Evolutionary conservation across 1,140 invertebrate species (phyloP).

Genomic region (Aricia agestis): DNA sequence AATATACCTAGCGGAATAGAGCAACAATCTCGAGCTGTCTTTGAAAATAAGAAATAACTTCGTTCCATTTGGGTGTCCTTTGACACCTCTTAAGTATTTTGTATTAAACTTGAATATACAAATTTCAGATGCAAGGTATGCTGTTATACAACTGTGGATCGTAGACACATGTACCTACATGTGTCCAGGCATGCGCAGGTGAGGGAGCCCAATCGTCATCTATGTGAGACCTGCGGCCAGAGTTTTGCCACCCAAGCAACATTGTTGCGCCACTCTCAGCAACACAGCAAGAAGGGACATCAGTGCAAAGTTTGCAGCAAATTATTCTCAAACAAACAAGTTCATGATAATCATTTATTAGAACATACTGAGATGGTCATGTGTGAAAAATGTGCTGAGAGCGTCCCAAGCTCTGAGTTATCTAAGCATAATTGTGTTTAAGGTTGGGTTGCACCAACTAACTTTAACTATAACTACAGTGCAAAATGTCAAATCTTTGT

Average conservation of each 20-base stretch:
- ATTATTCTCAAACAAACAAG: conserved; percentile 31
- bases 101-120: conserved; percentile 1
- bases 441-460: too few species aligned
- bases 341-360: conserved; percentile 42
- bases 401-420: conserved; percentile 42
- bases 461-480: too few species aligned
- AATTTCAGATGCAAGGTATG: conserved; percentile 65
- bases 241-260: conserved; percentile 48
- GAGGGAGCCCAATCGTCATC: conserved; percentile 38
- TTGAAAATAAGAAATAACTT: too few species aligned
- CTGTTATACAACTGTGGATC: conserved; percentile 41
- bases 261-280: conserved; percentile 43
- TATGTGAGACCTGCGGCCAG: conserved; percentile 59
- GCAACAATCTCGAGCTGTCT: too few species aligned
- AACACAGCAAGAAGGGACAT: conserved; percentile 34
- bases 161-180: conserved; percentile 55
- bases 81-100: too few species aligned
- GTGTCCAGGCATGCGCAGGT: conserved; percentile 46
- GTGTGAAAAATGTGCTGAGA: conserved; percentile 59
- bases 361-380: conserved; percentile 45
- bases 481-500: too few species aligned
- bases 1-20: too few species aligned
- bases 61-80: too few species aligned
- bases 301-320: conserved; percentile 43
- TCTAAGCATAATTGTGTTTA: conserved; percentile 41